A percentile compares a stretch with the other conserved stretches of the same genome.
Evolutionary conservation across 2,113 vertebrate species (phyloP).

Genomic region (Syngnathus scovelli): DNA sequence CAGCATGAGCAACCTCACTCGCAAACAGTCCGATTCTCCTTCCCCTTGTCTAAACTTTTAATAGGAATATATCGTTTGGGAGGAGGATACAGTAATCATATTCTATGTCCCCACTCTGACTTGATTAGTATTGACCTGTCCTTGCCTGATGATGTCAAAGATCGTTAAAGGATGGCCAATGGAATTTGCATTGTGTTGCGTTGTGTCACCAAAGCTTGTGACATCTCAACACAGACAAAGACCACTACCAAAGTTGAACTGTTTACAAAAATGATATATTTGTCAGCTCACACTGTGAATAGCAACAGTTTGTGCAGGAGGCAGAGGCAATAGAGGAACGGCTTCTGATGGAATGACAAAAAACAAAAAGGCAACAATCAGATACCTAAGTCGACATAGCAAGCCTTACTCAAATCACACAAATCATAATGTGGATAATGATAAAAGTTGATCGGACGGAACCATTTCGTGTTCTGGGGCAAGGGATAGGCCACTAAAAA

Average conservation of each 20-base stretch:
- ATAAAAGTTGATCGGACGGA: too few relatives aligned
- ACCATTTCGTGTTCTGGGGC: too few relatives aligned
- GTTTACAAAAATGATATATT: neutral
- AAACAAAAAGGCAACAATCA: too few relatives aligned
- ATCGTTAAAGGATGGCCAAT: slow-evolving; percentile 35
- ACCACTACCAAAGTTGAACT: neutral
- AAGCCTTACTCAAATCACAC: too few relatives aligned
- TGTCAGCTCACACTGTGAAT: too few relatives aligned
- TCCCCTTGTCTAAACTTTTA: slow-evolving; percentile 51
- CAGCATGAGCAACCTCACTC: neutral
- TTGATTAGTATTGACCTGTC: slow-evolving; percentile 74
- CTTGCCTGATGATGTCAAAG: slow-evolving; percentile 58
- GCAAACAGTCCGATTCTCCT: neutral
- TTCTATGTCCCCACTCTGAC: slow-evolving; percentile 57
- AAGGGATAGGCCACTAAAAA: neutral
- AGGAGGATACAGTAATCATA: slow-evolving; percentile 59
- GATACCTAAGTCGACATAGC: too few relatives aligned
- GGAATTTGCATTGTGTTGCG: slow-evolving; percentile 35
- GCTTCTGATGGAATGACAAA: too few relatives aligned
- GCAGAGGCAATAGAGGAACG: too few relatives aligned
- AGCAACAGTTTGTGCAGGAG: too few relatives aligned
- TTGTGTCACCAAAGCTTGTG: slow-evolving; percentile 29
- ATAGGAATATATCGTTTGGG: slow-evolving; percentile 72
- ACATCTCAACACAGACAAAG: neutral
- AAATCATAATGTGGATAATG: too few relatives aligned